Conservation (phyloP, 2,797 vertebrate species). For the Amblyopsis hoosieri region DNA sequence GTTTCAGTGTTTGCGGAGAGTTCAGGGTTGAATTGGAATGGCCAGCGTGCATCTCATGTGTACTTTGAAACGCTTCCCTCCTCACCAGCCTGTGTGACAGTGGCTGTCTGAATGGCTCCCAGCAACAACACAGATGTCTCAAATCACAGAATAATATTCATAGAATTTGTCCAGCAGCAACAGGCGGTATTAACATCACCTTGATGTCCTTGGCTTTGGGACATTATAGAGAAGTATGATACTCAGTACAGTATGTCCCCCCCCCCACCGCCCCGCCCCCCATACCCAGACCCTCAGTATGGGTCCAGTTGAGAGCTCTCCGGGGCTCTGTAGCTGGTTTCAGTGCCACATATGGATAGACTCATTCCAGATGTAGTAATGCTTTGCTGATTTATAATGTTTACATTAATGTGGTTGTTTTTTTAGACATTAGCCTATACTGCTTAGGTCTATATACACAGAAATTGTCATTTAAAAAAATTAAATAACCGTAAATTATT, state of each 20-base stretch:
- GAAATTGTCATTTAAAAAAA: constrained; percentile 5
- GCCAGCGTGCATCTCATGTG: constrained; percentile 37
- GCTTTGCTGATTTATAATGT: constrained; percentile 11
- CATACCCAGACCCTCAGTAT: constrained; percentile 6
- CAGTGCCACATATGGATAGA: background rate
- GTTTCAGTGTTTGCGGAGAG: constrained; percentile 66
- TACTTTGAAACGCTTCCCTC: constrained; percentile 28
- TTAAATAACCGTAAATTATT: constrained; percentile 3
- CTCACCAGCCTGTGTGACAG: constrained; percentile 36
- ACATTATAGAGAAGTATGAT: constrained; percentile 16
- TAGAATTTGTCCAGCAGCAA: constrained; percentile 48
- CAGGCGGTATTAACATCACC: constrained; percentile 58
- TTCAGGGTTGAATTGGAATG: constrained; percentile 48
- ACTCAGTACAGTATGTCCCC: constrained; percentile 48
- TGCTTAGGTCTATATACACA: no score
- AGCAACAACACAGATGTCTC: constrained; percentile 68
- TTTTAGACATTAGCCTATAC: background rate
- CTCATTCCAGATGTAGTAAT: background rate
- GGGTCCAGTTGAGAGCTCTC: background rate
- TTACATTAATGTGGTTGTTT: background rate
- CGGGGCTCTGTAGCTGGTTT: background rate
- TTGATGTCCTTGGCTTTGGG: constrained; percentile 51
- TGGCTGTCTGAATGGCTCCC: constrained; percentile 31
- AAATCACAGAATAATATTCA: constrained; percentile 51
- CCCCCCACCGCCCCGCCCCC: constrained; percentile 22